phyloP scores from a whole-genome alignment of 2,888 invertebrate genomes.

The Eledona agricola region DNA sequence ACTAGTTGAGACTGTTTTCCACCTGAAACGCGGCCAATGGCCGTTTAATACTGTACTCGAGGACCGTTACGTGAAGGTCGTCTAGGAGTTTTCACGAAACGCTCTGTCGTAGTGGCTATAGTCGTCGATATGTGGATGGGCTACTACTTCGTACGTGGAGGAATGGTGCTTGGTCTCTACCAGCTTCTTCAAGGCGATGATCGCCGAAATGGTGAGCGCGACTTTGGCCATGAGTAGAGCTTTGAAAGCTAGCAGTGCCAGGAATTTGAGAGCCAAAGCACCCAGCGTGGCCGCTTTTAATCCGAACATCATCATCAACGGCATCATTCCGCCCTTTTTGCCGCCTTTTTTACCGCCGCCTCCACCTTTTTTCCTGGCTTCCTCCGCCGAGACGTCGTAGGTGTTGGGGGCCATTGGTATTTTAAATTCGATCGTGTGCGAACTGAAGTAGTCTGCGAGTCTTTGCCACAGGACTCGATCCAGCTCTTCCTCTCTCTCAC shows the following conservation, averaged over 20 bases:
- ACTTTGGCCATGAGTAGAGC: constrained; percentile 85
- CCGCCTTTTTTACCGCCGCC: constrained; percentile 28
- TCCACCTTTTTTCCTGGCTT: constrained; percentile 9
- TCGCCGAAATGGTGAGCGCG: constrained; percentile 78
- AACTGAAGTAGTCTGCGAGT: constrained; percentile 77
- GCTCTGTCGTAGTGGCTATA: constrained; percentile 73
- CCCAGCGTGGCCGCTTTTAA: constrained; percentile 82
- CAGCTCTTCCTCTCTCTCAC: constrained; percentile 76
- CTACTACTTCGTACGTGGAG: constrained; percentile 80
- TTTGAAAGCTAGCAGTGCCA: constrained; percentile 85
- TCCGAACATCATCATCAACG: constrained; percentile 79
- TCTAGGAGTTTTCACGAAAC: constrained; percentile 74
- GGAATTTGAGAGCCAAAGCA: constrained; percentile 78
- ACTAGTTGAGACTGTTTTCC: constrained; percentile 5
- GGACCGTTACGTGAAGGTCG: constrained; percentile 5
- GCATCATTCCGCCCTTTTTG: constrained; percentile 76
- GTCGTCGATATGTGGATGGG: constrained; percentile 65
- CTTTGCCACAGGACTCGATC: constrained; percentile 79
- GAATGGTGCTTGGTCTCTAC: constrained; percentile 72
- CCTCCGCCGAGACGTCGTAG: not conserved
- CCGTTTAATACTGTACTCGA: no score
- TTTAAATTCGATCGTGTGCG: constrained; percentile 83
- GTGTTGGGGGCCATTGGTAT: constrained; percentile 65
- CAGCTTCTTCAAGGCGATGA: constrained; percentile 78
- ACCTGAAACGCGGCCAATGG: constrained; percentile 1